phyloP scores from a whole-genome alignment of 1,140 invertebrate genomes.

The Drosophila athabasca region DNA sequence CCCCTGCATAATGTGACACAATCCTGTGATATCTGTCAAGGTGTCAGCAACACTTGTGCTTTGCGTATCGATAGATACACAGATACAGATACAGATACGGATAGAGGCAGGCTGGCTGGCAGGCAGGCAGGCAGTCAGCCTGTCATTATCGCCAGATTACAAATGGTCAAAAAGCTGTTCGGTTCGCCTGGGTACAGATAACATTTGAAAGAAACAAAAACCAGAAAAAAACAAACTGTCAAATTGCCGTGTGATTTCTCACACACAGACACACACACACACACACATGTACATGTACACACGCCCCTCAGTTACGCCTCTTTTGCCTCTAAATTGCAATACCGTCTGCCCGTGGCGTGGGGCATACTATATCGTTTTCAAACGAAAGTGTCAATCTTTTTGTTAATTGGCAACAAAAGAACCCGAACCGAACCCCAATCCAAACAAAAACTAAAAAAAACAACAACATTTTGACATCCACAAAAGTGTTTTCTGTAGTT shows the following conservation, averaged over 20 bases:
- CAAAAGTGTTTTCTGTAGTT: conserved; percentile 40
- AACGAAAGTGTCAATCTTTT: conserved; percentile 79
- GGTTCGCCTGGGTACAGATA: conserved; percentile 10
- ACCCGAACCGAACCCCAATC: conserved; percentile 11
- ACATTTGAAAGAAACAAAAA: conserved; percentile 1
- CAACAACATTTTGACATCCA: conserved; percentile 26
- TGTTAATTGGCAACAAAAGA: conserved; percentile 77
- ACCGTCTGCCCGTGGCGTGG: conserved; percentile 38
- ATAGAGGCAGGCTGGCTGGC: conserved; percentile 19
- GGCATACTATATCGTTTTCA: conserved; percentile 52
- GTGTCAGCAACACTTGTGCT: conserved; percentile 70
- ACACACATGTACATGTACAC: too few relatives aligned
- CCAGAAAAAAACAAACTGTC: conserved; percentile 31
- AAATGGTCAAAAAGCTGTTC: conserved; percentile 42
- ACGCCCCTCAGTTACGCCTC: conserved; percentile 4
- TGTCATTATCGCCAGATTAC: conserved; percentile 75
- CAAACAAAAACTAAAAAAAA: background rate
- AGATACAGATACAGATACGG: conserved; percentile 2
- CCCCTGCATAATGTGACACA: conserved; percentile 42
- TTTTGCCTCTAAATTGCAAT: conserved; percentile 69
- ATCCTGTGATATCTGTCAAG: conserved; percentile 72
- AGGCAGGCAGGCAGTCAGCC: conserved; percentile 20
- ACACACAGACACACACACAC: conserved; percentile 4
- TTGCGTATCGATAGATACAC: conserved; percentile 38
- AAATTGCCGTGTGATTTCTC: conserved; percentile 63